phyloP scores from a whole-genome alignment of 2,888 invertebrate species.

The Scaptomyza cyrtandrae region DNA sequence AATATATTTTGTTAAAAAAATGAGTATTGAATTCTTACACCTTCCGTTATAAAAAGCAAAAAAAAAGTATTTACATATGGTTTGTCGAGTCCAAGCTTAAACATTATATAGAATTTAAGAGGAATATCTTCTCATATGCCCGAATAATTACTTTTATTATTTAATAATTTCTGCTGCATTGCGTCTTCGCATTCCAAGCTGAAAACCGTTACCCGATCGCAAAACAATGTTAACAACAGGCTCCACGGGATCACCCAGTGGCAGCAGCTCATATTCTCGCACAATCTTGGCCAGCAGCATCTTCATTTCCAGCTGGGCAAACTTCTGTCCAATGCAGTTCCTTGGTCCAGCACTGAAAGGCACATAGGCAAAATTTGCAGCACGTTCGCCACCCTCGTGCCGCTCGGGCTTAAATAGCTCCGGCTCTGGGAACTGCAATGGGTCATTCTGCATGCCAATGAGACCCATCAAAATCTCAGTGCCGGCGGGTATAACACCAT shows the following conservation, averaged over 20 bases:
- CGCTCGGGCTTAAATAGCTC: slow-evolving; percentile 75
- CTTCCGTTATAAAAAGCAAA: no score
- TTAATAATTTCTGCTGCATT: no score
- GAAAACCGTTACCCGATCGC: slow-evolving; percentile 70
- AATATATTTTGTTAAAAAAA: no score
- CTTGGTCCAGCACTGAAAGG: slow-evolving; percentile 85
- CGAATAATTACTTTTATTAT: not conserved
- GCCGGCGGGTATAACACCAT: slow-evolving; percentile 71
- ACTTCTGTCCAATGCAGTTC: slow-evolving; percentile 83
- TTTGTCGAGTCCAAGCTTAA: no score
- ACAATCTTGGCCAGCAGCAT: slow-evolving; percentile 72
- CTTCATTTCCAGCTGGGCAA: slow-evolving; percentile 78
- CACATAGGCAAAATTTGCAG: slow-evolving; percentile 61
- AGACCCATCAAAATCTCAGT: slow-evolving; percentile 67
- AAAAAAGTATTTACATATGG: no score
- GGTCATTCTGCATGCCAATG: slow-evolving; percentile 49
- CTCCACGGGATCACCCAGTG: slow-evolving; percentile 65
- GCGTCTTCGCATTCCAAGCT: slow-evolving; percentile 66
- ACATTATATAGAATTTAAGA: not conserved
- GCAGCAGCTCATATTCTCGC: slow-evolving; percentile 68
- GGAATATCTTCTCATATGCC: no score
- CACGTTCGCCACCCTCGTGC: slow-evolving; percentile 46
- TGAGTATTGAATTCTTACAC: no score
- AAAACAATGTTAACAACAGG: slow-evolving; percentile 70
- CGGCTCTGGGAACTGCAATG: slow-evolving; percentile 58